phyloP scores from a whole-genome alignment of 2,113 vertebrate species.

The Phasianus colchicus region DNA sequence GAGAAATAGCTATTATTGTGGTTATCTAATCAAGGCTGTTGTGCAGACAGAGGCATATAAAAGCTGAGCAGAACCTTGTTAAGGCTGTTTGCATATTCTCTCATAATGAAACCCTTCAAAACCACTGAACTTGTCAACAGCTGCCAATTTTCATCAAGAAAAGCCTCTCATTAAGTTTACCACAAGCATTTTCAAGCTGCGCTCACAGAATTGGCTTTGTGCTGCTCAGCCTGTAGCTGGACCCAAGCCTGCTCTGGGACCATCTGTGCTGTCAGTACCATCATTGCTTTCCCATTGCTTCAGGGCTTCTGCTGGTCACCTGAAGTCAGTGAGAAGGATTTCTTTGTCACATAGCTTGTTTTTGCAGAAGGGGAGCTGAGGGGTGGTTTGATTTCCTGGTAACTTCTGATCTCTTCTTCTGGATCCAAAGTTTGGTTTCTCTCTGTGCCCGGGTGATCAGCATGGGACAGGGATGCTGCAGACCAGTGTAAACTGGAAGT shows the following conservation, averaged over 20 bases:
- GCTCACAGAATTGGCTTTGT: not conserved
- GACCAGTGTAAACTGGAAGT: not conserved
- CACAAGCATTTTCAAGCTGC: not conserved
- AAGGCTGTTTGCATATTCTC: not conserved
- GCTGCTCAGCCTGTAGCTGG: not conserved
- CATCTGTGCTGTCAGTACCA: not conserved
- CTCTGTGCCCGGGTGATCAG: not conserved
- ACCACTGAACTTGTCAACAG: not conserved
- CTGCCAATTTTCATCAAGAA: slow-evolving; percentile 25
- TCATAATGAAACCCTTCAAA: not conserved
- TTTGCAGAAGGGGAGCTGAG: not conserved
- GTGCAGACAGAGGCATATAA: not conserved
- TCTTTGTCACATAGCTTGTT: not conserved
- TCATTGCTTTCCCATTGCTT: not conserved
- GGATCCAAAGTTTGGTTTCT: not conserved
- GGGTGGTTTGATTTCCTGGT: not conserved
- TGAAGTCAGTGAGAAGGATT: not conserved
- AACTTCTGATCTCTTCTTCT: not conserved
- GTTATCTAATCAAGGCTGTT: not conserved
- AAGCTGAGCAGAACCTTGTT: not conserved
- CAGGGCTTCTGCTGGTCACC: not conserved
- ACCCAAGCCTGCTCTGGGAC: not conserved
- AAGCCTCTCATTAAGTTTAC: not conserved
- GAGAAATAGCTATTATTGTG: not conserved
- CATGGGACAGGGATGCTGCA: not conserved